A percentile compares a stretch with the other conserved stretches of the same genome.
Conservation (phyloP, 2,797 vertebrate genomes). For the Enteromius unitaeniatus region DNA sequence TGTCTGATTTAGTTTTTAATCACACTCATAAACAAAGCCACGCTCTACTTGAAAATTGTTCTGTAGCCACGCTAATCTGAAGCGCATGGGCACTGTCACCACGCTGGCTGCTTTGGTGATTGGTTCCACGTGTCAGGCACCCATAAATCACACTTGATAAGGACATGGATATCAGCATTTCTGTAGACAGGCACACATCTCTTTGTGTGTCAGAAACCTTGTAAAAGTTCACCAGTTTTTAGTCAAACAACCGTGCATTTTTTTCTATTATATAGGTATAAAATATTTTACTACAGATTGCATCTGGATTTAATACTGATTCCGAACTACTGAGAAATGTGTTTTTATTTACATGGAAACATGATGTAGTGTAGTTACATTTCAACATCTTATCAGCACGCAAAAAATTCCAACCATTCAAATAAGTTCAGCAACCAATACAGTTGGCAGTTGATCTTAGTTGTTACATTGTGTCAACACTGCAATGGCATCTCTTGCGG, state of each 20-base stretch:
- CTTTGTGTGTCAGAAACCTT: background rate
- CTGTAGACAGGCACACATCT: background rate
- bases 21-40: conserved; percentile 37
- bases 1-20: conserved; percentile 37
- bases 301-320: conserved; percentile 34
- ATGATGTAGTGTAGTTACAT: background rate
- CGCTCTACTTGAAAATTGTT: conserved; percentile 40
- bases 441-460: conserved; percentile 8
- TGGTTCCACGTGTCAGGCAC: conserved; percentile 41
- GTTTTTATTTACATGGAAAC: conserved; percentile 26
- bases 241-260: background rate
- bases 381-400: background rate
- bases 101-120: conserved; percentile 51
- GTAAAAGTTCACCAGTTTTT: background rate
- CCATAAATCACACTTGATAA: conserved; percentile 48
- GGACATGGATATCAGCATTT: conserved; percentile 38
- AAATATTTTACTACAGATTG: background rate
- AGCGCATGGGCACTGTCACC: conserved; percentile 55
- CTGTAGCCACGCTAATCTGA: conserved; percentile 53
- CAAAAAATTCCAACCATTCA: background rate
- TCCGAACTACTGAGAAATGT: background rate
- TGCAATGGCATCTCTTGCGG: conserved; percentile 36
- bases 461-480: conserved; percentile 24
- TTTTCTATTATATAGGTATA: background rate
- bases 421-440: background rate